Percentiles rank a stretch among this genome's conserved stretches.
Conservation (phyloP, 2,113 vertebrate species). For the Labeo rohita region DNA sequence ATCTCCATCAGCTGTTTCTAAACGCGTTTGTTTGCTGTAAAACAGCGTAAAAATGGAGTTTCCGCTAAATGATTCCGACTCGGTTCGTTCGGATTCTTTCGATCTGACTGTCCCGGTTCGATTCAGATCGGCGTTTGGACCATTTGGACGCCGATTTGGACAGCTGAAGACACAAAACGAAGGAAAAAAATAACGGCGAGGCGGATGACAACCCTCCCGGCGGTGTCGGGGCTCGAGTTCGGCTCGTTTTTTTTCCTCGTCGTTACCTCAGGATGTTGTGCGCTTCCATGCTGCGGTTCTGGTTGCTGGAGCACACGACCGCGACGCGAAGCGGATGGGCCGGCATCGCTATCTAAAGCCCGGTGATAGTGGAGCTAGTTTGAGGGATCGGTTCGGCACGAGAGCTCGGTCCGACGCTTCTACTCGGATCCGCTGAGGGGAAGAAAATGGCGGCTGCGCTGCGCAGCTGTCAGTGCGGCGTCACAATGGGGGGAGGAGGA, state of each 20-base stretch:
- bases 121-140: background rate
- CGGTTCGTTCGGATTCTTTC: background rate
- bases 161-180: background rate
- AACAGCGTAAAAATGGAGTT: background rate
- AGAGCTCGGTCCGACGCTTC: constrained; percentile 4
- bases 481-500: constrained; percentile 5
- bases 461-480: background rate
- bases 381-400: background rate
- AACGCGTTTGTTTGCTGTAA: background rate
- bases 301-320: constrained; percentile 98
- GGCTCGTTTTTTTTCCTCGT: constrained; percentile 15
- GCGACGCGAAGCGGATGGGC: constrained; percentile 89
- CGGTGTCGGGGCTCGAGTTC: background rate
- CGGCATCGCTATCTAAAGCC: constrained; percentile 75
- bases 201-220: background rate
- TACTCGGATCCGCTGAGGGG: background rate
- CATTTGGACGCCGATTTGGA: background rate
- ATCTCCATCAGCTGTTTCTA: background rate
- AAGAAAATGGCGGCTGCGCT: constrained; percentile 19
- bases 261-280: constrained; percentile 99
- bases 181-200: background rate
- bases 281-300: constrained; percentile 99
- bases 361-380: background rate
- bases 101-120: background rate
- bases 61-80: background rate